These are phyloP conservation scores for Apomyelois bistriatella DNA, from an alignment of 2,888 invertebrate genomes.

Conservation along the genomic window DNA sequence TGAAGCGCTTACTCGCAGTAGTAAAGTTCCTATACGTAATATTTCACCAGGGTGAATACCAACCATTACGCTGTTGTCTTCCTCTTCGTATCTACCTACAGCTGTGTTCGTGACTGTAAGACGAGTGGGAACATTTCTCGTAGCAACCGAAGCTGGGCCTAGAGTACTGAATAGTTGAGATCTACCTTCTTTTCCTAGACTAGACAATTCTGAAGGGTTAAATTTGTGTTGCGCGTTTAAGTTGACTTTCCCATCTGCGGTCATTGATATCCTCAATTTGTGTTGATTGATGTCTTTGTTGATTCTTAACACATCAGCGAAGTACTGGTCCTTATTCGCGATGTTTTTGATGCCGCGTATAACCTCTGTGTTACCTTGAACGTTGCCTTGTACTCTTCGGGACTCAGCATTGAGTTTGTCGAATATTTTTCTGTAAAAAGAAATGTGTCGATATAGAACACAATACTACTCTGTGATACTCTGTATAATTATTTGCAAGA, in stretches of 20 bases:
- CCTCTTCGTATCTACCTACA: conserved; percentile 43
- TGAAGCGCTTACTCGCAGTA: conserved; percentile 55
- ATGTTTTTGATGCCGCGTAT: conserved; percentile 76
- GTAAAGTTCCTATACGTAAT: conserved; percentile 52
- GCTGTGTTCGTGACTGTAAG: conserved; percentile 37
- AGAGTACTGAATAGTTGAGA: conserved; percentile 52
- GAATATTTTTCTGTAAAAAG: conserved; percentile 75
- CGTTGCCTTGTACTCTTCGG: conserved; percentile 63
- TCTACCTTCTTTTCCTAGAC: conserved; percentile 49
- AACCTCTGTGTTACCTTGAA: conserved; percentile 76
- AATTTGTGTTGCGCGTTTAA: conserved; percentile 65
- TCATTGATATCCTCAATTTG: conserved; percentile 70
- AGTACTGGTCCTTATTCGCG: conserved; percentile 76
- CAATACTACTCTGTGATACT: too few relatives aligned
- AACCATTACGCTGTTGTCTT: conserved; percentile 40
- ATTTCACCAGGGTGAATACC: conserved; percentile 66
- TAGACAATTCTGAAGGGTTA: conserved; percentile 56
- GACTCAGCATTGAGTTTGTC: conserved; percentile 79
- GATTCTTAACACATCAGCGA: conserved; percentile 72
- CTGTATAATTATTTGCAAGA: too few relatives aligned
- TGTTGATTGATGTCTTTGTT: conserved; percentile 77
- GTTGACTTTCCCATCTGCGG: conserved; percentile 64
- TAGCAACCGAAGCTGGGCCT: conserved; percentile 46
- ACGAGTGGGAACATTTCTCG: conserved; percentile 52
- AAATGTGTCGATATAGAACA: conserved; percentile 13